Conservation (phyloP, 2,888 invertebrate species). For the Rhagonycha lutea region DNA sequence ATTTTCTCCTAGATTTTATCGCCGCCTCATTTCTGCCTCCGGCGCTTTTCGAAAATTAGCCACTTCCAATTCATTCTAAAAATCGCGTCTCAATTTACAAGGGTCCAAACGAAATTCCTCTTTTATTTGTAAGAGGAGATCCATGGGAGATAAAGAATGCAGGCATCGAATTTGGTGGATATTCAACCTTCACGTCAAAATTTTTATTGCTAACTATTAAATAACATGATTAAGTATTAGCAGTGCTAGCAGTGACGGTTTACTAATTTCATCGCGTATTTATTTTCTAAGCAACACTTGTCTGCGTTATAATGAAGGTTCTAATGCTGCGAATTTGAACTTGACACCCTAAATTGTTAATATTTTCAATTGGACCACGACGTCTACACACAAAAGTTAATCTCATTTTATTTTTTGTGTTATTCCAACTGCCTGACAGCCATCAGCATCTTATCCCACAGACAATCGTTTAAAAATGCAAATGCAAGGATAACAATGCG, state of each 20-base stretch:
- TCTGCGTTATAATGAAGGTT: conserved; percentile 5
- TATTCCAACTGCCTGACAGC: conserved; percentile 10
- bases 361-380: conserved; percentile 6
- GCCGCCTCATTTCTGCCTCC: neutral
- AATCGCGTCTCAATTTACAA: neutral
- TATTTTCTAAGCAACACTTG: conserved; percentile 15
- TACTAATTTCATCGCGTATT: conserved; percentile 26
- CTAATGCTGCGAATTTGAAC: neutral
- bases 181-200: conserved; percentile 43
- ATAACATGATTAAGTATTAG: conserved; percentile 45
- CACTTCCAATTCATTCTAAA: neutral
- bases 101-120: neutral
- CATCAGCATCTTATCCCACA: conserved; percentile 14
- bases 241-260: conserved; percentile 13
- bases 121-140: neutral
- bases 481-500: conserved; percentile 32
- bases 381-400: conserved; percentile 8
- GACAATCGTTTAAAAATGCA: conserved; percentile 23
- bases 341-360: conserved; percentile 10
- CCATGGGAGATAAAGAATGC: conserved; percentile 14
- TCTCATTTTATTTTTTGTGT: conserved; percentile 18
- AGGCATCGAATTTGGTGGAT: conserved; percentile 12
- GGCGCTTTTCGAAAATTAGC: neutral
- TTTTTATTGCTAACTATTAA: conserved; percentile 46
- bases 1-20: neutral